Base-by-base conservation (phyloP, 2,113 vertebrate species). In the Apteryx mantelli region DNA sequence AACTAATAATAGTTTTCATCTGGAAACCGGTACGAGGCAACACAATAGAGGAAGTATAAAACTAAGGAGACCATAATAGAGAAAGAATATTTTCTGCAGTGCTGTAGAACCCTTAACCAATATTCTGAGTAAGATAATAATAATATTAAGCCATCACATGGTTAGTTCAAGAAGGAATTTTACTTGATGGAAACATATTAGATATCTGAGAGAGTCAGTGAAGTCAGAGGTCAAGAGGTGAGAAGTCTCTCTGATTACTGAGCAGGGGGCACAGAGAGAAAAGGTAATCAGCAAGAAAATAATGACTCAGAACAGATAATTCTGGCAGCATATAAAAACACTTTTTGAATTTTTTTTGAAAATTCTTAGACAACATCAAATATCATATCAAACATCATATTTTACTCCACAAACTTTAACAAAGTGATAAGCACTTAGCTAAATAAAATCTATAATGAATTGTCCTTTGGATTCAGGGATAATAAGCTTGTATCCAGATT, bases 401-500 rank as follows among this genome's bases (percentile, higher is more conserved):
- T 70, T 48, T 61, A 9, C 13, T 78, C 32, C 17, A 63, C 4
- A 84, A 53, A 32, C 13, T 16, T 8, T 25, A 8, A 28, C 1
- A 63, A 48, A 64, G 34, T 61, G 61, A 56, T 42, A 65, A 74
- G 42, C 36, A 16, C 2, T 12, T 36, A 16, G 17, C 7, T 83
- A 64, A 71, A 36, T 9, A 46, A 30, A 25, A 5, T 34, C 32
- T 65, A 10, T 46, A 34, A 76, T 40, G 42, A 40, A 30, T 42
- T 9, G 24, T 40, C 75, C 9, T 70, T 36, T 44, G 3, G 32
- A 46, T 64, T 80, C n/a, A 68, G 56, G 18, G 17, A 32, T 10
- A 68, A 50, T 18, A 76, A 69, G 0, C 1, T 18, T 13, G 0
- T 12, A 32, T 20, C 38, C 11, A 56, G 1, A 17, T 32, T n/a